These are phyloP conservation scores for Dendrolimus houi DNA, from an alignment of 2,888 invertebrate species.

Conservation along the genomic window DNA sequence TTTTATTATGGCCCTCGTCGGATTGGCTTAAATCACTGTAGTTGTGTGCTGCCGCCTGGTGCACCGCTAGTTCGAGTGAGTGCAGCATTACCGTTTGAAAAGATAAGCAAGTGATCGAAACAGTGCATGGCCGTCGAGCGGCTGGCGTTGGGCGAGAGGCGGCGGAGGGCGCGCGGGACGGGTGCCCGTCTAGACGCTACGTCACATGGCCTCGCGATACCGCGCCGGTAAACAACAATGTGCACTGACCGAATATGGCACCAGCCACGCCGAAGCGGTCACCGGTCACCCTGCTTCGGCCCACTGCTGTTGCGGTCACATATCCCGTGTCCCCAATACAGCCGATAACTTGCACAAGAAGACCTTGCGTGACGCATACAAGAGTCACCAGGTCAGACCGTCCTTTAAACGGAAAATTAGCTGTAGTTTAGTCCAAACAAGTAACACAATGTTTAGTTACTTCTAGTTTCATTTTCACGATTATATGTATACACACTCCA, in stretches of 20 bases:
- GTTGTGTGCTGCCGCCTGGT: conserved; percentile 9
- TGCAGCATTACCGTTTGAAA: conserved; percentile 67
- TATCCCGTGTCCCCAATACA: conserved; percentile 15
- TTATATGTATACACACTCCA: too few species aligned
- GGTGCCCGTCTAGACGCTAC: conserved; percentile 72
- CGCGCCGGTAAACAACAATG: conserved; percentile 76
- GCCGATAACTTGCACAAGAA: conserved; percentile 8
- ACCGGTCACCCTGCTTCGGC: conserved; percentile 44
- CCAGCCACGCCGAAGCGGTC: conserved; percentile 44
- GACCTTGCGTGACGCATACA: not conserved
- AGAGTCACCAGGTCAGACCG: not conserved
- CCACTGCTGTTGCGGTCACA: conserved; percentile 22
- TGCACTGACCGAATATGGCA: conserved; percentile 76
- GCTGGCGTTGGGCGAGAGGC: conserved; percentile 24
- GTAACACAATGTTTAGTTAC: too few species aligned
- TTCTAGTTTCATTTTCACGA: too few species aligned
- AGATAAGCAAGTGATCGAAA: conserved; percentile 70
- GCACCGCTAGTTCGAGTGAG: conserved; percentile 31
- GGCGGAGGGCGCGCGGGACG: conserved; percentile 24
- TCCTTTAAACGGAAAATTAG: too few species aligned
- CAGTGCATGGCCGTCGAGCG: conserved; percentile 48
- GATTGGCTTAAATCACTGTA: too few species aligned
- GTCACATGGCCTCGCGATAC: conserved; percentile 79
- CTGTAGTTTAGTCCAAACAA: too few species aligned
- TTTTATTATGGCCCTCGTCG: too few species aligned